These are phyloP conservation scores for Petrolisthes manimaculis DNA, from an alignment of 2,888 invertebrate genomes.

Conservation along the genomic window DNA sequence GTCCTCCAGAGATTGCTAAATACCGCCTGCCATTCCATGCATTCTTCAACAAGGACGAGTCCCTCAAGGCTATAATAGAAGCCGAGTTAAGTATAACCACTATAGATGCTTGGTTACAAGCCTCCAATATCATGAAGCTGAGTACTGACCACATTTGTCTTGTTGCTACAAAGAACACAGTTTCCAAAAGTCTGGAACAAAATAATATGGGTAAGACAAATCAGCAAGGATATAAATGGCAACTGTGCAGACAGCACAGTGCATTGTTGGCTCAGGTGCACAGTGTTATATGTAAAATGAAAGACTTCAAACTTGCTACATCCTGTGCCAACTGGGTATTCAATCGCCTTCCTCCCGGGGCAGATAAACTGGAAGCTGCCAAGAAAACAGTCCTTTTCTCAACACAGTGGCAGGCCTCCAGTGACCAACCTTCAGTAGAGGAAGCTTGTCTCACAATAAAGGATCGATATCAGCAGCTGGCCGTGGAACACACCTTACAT, in stretches of 20 bases:
- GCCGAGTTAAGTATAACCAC: constrained; percentile 52
- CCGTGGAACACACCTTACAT: constrained; percentile 58
- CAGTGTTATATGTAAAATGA: constrained; percentile 46
- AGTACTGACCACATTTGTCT: constrained; percentile 57
- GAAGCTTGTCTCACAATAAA: constrained; percentile 33
- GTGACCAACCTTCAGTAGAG: constrained; percentile 1
- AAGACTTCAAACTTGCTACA: constrained; percentile 53
- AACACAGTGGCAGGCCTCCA: constrained; percentile 36
- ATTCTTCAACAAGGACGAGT: constrained; percentile 37
- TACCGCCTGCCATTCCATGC: constrained; percentile 62
- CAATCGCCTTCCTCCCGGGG: constrained; percentile 58
- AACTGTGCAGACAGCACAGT: constrained; percentile 51
- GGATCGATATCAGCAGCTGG: constrained; percentile 52
- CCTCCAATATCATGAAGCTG: constrained; percentile 47
- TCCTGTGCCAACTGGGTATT: constrained; percentile 62
- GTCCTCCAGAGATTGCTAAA: constrained; percentile 48
- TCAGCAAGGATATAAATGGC: constrained; percentile 26
- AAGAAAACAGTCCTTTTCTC: constrained; percentile 47
- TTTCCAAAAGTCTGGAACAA: constrained; percentile 38
- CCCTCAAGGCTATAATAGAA: constrained; percentile 55
- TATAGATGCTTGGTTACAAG: constrained; percentile 57
- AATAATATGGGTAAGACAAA: neutral
- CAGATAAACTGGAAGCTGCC: constrained; percentile 54
- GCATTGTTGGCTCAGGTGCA: constrained; percentile 39
- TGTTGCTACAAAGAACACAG: constrained; percentile 58